phyloP scores from a whole-genome alignment of 2,113 vertebrate species.

The Laterallus jamaicensis region DNA sequence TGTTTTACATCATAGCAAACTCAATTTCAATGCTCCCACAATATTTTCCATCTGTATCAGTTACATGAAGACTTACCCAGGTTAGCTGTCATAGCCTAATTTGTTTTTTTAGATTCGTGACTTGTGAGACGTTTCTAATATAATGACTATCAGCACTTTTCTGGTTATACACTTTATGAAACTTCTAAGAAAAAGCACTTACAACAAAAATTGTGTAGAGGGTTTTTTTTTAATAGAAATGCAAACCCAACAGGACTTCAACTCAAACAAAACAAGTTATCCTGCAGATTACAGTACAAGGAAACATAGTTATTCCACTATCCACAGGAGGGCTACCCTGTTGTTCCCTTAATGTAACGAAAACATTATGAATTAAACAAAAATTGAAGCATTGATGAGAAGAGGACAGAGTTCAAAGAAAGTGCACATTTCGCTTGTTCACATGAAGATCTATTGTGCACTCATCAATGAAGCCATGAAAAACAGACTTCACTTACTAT shows the following conservation, averaged over 20 bases:
- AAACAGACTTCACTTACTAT: slow-evolving; percentile 21
- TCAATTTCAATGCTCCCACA: background rate
- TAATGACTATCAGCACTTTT: background rate
- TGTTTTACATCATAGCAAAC: background rate
- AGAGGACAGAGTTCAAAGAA: slow-evolving; percentile 57
- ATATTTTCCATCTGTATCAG: background rate
- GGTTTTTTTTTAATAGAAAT: background rate
- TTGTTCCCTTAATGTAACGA: slow-evolving; percentile 55
- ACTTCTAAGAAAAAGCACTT: background rate
- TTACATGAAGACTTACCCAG: background rate
- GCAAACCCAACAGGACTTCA: background rate
- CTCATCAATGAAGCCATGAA: slow-evolving; percentile 27
- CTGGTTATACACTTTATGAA: background rate
- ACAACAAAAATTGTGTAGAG: background rate
- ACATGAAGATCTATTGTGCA: slow-evolving; percentile 31
- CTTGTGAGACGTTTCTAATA: background rate
- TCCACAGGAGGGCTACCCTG: slow-evolving; percentile 51
- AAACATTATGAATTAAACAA: slow-evolving; percentile 57
- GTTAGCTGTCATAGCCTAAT: background rate
- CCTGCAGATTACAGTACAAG: background rate
- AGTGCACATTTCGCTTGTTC: slow-evolving; percentile 39
- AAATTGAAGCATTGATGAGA: slow-evolving; percentile 36
- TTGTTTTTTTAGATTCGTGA: background rate
- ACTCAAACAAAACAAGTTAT: slow-evolving; percentile 12
- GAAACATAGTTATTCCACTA: background rate